Evolutionary conservation across 1,140 invertebrate species (phyloP).

Genomic region (Choristoneura fumiferana): DNA sequence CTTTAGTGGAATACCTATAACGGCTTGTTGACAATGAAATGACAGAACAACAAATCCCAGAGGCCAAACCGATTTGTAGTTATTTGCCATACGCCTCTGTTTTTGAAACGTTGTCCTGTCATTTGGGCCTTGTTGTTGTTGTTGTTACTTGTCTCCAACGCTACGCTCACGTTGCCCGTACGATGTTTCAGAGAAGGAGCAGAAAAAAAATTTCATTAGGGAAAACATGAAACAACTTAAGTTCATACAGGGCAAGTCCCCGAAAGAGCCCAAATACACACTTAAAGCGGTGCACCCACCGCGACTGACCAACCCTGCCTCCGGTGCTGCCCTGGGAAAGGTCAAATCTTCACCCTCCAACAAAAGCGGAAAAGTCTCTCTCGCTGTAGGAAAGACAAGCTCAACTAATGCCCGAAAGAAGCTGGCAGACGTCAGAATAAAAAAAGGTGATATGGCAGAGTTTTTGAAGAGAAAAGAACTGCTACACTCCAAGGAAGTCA

Average conservation of each 20-base stretch:
- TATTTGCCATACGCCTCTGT: constrained; percentile 11
- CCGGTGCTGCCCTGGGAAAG: constrained; percentile 35
- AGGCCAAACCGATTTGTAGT: constrained; percentile 17
- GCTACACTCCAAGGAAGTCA: constrained; percentile 39
- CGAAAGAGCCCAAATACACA: constrained; percentile 63
- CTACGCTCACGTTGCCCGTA: constrained; percentile 1
- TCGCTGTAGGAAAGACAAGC: constrained; percentile 51
- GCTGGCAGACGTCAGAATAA: constrained; percentile 52
- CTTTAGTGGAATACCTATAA: too few relatives aligned
- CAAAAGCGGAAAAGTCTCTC: constrained; percentile 51
- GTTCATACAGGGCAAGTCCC: constrained; percentile 73
- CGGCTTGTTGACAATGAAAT: too few relatives aligned
- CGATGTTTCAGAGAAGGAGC: constrained; percentile 72
- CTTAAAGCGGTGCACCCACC: constrained; percentile 47
- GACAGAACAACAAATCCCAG: too few relatives aligned
- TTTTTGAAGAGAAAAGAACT: constrained; percentile 65
- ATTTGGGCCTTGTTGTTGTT: constrained; percentile 1
- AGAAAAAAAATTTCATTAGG: constrained; percentile 79
- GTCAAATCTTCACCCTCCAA: constrained; percentile 65
- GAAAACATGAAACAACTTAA: constrained; percentile 80
- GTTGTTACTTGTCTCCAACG: constrained; percentile 21
- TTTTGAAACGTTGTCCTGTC: too few relatives aligned
- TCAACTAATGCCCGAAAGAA: constrained; percentile 48
- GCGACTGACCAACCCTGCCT: constrained; percentile 33
- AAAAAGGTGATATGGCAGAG: constrained; percentile 73